Evolutionary conservation across 2,888 invertebrate species (phyloP), one percentile per base, ranked within the genome.

Genomic region (Hirtodrosophila confusa): DNA sequence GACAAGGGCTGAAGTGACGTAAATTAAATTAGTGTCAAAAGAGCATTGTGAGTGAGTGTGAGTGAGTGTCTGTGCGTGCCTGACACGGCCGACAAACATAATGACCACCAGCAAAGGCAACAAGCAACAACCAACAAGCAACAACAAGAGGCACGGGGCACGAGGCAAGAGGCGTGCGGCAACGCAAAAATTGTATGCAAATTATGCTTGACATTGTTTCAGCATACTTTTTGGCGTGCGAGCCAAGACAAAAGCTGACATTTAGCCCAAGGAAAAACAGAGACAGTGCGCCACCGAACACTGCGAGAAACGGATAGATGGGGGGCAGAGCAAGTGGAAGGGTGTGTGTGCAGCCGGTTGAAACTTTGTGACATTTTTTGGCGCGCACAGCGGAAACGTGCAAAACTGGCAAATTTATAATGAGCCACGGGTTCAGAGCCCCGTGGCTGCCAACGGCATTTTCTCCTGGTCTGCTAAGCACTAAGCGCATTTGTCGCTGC

Each of bases 321-420:
- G 9, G 31, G 31, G 31, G 31, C 6, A 7, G 8, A 31, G 31
- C 3, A 39, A 41, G 50, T 39, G 3, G 27, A 12, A 36, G 23
- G 9, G 5, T 49, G 45, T 55, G 39, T 55, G 53, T 58, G 67
- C 57, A 70, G 70, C 60, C 63, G 53, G 63, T 69, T 78, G 78
- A 79, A 86, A 83, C 73, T 78, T 86, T 83, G 80, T 83, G 80
- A 84, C 80, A 86, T 78, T 84, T 84, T 84, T 80, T 78, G 80
- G 78, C 78, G 76, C 84, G 72, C 78, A 61, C 75, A 63, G 67
- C 77, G 83, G 76, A 84, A 84, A 84, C 86, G 83, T 86, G 83
- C 86, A 86, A 83, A 84, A 83, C 84, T 86, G 86, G 86, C 83
- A 84, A 86, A 86, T 86, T 84, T 83, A 86, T 84, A 84, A 84